phyloP scores from a whole-genome alignment of 2,797 vertebrate species.

The Gallinago solitaria region DNA sequence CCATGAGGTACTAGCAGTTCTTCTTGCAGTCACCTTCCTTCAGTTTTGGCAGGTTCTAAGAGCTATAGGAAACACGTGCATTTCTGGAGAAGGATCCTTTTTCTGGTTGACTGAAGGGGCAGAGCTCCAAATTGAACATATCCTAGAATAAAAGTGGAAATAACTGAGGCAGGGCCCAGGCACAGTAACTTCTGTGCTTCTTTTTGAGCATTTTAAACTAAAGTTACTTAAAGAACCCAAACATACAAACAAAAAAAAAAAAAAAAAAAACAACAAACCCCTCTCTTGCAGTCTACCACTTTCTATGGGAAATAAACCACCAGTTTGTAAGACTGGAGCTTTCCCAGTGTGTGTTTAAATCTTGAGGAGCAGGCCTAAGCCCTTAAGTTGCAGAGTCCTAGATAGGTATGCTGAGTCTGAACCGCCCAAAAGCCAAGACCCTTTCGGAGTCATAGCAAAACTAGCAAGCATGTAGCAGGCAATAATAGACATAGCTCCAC shows the following conservation, averaged over 20 bases:
- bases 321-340: neutral
- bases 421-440: neutral
- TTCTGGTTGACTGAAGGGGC: neutral
- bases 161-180: neutral
- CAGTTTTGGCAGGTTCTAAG: neutral
- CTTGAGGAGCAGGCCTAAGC: neutral
- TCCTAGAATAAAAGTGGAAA: neutral
- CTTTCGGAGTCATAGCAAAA: neutral
- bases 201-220: neutral
- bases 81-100: neutral
- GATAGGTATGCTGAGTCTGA: neutral
- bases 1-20: neutral
- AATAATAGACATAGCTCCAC: neutral
- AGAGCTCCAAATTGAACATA: neutral
- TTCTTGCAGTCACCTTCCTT: neutral
- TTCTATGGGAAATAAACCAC: neutral
- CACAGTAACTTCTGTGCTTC: neutral
- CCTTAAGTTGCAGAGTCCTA: neutral
- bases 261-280: neutral
- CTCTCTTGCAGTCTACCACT: neutral
- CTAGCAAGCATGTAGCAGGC: neutral
- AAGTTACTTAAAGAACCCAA: neutral
- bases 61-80: neutral
- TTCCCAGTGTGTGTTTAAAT: neutral
- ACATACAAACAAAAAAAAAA: too few relatives aligned